Evolutionary conservation across 2,113 vertebrate species (phyloP).

Genomic region (Tylochromis polylepis): DNA sequence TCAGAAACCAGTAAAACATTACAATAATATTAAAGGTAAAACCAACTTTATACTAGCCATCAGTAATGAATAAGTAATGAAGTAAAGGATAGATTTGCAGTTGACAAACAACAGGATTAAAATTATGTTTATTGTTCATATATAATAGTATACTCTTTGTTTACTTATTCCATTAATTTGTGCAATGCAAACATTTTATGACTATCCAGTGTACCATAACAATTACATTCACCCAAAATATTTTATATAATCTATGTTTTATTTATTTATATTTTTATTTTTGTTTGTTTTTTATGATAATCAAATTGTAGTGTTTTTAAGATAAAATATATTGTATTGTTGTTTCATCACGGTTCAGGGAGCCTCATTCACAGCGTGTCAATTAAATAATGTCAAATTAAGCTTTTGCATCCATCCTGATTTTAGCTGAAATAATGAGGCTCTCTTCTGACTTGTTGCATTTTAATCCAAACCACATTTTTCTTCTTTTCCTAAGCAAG

Average conservation of each 20-base stretch:
- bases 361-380: background rate
- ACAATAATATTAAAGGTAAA: background rate
- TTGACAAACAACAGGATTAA: background rate
- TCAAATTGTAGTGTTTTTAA: background rate
- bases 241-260: background rate
- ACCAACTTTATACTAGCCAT: background rate
- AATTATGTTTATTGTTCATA: background rate
- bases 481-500: background rate
- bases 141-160: background rate
- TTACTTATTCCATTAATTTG: background rate
- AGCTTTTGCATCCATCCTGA: background rate
- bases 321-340: background rate
- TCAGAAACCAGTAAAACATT: background rate
- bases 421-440: background rate
- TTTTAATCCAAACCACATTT: background rate
- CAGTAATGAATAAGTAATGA: background rate
- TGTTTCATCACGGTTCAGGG: background rate
- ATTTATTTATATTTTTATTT: background rate
- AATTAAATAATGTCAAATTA: background rate
- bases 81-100: background rate
- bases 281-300: too few relatives aligned
- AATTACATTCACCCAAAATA: too few relatives aligned
- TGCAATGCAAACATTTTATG: background rate
- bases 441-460: background rate
- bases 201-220: background rate